Percentiles rank a stretch among this genome's conserved stretches.
These are phyloP conservation scores for Mesaphorura yosii DNA, from an alignment of 1,140 invertebrate species.

Conservation along the genomic window DNA sequence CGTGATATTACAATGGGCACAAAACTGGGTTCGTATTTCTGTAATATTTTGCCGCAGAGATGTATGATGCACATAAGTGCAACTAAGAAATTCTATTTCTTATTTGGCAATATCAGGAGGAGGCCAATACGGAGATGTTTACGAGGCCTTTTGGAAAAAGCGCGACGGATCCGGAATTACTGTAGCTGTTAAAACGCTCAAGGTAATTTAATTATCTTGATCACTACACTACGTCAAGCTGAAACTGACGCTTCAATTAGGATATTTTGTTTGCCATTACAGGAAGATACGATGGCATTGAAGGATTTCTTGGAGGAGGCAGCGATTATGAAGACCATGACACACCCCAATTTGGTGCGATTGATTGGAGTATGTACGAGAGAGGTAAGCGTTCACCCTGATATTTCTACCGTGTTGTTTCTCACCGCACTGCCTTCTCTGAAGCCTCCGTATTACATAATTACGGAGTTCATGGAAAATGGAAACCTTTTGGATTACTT, in stretches of 20 bases:
- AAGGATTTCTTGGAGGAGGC: conserved; percentile 99
- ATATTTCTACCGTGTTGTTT: conserved; percentile 36
- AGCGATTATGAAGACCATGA: conserved; percentile 99
- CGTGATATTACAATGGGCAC: conserved; percentile 99
- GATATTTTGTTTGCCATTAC: conserved; percentile 1
- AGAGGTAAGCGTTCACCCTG: conserved; percentile 55
- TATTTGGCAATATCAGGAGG: too few species aligned
- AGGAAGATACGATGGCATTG: conserved; percentile 97
- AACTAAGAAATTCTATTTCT: too few species aligned
- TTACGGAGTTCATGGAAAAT: conserved; percentile 98
- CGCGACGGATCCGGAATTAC: conserved; percentile 62
- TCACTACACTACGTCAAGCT: not conserved
- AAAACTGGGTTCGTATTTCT: too few species aligned
- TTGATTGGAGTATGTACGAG: conserved; percentile 69
- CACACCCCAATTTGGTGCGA: conserved; percentile 96
- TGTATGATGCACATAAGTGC: not conserved
- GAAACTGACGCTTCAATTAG: not conserved
- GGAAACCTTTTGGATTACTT: conserved; percentile 95
- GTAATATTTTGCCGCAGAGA: conserved; percentile 61
- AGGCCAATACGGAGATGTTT: conserved; percentile 98
- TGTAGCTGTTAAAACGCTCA: conserved; percentile 96
- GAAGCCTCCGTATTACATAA: conserved; percentile 96
- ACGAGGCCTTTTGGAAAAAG: conserved; percentile 95
- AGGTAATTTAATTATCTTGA: conserved; percentile 41
- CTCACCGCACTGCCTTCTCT: conserved; percentile 12